Conservation (phyloP, 2,888 invertebrate genomes). For the Oscheius sp. region DNA sequence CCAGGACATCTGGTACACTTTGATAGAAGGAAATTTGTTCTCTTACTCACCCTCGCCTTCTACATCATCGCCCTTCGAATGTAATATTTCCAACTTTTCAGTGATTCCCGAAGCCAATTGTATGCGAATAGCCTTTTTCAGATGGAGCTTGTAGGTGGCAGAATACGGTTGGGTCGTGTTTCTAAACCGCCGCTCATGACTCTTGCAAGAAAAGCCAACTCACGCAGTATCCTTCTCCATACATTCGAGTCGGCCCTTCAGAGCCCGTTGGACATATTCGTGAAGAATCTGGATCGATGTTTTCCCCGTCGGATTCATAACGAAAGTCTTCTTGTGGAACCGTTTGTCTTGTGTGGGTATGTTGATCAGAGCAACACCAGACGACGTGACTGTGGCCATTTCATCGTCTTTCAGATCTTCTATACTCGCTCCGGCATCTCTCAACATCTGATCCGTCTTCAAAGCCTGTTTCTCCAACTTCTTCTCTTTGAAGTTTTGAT, state of each 20-base stretch:
- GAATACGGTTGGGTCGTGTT: slow-evolving; percentile 43
- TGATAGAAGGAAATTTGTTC: not conserved
- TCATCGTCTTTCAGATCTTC: slow-evolving; percentile 9
- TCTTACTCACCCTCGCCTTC: not conserved
- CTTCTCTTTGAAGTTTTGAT: slow-evolving; percentile 14
- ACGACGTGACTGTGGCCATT: not conserved
- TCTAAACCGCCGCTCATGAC: slow-evolving; percentile 25
- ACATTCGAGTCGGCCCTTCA: slow-evolving; percentile 80
- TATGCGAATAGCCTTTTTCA: slow-evolving; percentile 36
- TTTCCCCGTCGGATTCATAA: slow-evolving; percentile 74
- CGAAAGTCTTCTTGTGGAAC: slow-evolving; percentile 78
- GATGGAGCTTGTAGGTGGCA: slow-evolving; percentile 51
- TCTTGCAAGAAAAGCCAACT: not conserved
- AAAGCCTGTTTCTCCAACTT: slow-evolving; percentile 10
- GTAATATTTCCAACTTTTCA: slow-evolving; percentile 51
- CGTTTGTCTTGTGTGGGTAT: slow-evolving; percentile 77
- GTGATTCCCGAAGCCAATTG: slow-evolving; percentile 40
- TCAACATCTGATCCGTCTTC: slow-evolving; percentile 19
- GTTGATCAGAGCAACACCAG: slow-evolving; percentile 33
- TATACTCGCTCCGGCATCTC: slow-evolving; percentile 7
- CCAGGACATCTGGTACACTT: slow-evolving; percentile 75
- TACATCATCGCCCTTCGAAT: slow-evolving; percentile 32
- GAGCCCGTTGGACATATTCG: slow-evolving; percentile 94
- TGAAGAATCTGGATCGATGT: slow-evolving; percentile 93
- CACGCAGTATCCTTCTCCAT: slow-evolving; percentile 58